Evolutionary conservation across 2,113 vertebrate species (phyloP).

Genomic region (Nerophis ophidion): DNA sequence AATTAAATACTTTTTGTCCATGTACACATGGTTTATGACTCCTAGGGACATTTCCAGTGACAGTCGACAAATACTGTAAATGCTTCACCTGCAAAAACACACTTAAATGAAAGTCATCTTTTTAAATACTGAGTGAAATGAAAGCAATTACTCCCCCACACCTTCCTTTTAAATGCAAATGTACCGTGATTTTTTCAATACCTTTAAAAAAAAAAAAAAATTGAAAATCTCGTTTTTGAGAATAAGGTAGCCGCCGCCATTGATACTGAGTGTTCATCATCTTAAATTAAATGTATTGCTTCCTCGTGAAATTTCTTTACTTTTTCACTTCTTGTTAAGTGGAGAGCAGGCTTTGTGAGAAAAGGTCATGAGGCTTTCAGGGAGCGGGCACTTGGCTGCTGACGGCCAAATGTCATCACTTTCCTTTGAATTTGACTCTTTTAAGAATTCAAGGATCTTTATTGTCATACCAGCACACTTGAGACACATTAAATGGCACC

Average conservation of each 20-base stretch:
- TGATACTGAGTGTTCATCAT: conserved; percentile 64
- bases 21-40: neutral
- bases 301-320: conserved; percentile 51
- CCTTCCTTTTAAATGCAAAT: conserved; percentile 74
- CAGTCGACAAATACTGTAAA: neutral
- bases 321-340: conserved; percentile 52
- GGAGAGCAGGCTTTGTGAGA: conserved; percentile 52
- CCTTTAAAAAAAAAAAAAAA: conserved; percentile 59
- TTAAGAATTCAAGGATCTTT: neutral
- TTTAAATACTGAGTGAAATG: conserved; percentile 57
- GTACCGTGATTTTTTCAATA: conserved; percentile 62
- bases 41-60: conserved; percentile 50
- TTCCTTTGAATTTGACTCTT: conserved; percentile 46
- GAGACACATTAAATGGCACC: too few species aligned
- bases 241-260: conserved; percentile 64
- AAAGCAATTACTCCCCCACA: conserved; percentile 64
- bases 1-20: too few species aligned
- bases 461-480: too few species aligned
- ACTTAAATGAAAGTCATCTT: conserved; percentile 68
- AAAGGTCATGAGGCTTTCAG: conserved; percentile 59
- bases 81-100: conserved; percentile 43
- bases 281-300: conserved; percentile 68
- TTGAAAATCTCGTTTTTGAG: conserved; percentile 63
- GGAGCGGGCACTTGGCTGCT: conserved; percentile 44
- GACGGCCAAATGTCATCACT: conserved; percentile 54